These are phyloP conservation scores for Toxotes lorentzi DNA, from an alignment of 2,797 vertebrate genomes.

Conservation along the genomic window DNA sequence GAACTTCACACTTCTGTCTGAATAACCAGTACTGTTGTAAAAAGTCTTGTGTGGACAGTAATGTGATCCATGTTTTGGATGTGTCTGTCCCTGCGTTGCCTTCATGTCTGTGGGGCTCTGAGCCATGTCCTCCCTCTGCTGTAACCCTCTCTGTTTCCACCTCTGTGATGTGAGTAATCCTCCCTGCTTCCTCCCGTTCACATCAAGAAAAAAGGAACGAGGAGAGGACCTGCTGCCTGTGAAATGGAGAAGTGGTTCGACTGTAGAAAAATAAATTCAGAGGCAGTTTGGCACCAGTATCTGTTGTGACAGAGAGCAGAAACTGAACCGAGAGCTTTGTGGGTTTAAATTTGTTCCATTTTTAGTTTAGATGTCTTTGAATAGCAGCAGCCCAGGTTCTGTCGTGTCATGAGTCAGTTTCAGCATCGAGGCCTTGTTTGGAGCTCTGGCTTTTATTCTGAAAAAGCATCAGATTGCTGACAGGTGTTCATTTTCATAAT, in stretches of 20 bases:
- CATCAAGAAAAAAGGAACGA: constrained; percentile 23
- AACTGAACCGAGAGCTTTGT: constrained; percentile 9
- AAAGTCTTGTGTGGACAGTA: constrained; percentile 7
- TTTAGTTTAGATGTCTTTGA: constrained; percentile 24
- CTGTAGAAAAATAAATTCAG: constrained; percentile 30
- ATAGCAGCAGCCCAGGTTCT: constrained; percentile 2
- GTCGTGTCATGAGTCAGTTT: constrained; percentile 8
- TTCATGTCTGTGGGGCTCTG: constrained; percentile 21
- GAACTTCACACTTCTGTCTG: neutral
- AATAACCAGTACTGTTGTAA: neutral
- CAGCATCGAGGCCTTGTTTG: neutral
- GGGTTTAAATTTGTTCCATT: neutral
- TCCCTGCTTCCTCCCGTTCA: constrained; percentile 21
- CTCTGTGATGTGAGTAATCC: constrained; percentile 63
- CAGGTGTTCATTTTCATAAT: constrained; percentile 61
- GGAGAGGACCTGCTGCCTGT: constrained; percentile 36
- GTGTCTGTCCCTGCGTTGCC: neutral
- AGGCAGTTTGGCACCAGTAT: constrained; percentile 28
- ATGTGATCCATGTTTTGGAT: constrained; percentile 38
- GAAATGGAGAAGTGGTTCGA: constrained; percentile 50
- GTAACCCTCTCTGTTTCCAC: constrained; percentile 32
- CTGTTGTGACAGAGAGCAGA: constrained; percentile 18
- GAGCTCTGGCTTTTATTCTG: constrained; percentile 29
- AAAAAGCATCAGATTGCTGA: constrained; percentile 30
- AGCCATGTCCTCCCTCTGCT: constrained; percentile 27